Evolutionary conservation across 2,888 invertebrate species (phyloP), one percentile per base, ranked within the genome.

Genomic region (Campaea margaritaria): DNA sequence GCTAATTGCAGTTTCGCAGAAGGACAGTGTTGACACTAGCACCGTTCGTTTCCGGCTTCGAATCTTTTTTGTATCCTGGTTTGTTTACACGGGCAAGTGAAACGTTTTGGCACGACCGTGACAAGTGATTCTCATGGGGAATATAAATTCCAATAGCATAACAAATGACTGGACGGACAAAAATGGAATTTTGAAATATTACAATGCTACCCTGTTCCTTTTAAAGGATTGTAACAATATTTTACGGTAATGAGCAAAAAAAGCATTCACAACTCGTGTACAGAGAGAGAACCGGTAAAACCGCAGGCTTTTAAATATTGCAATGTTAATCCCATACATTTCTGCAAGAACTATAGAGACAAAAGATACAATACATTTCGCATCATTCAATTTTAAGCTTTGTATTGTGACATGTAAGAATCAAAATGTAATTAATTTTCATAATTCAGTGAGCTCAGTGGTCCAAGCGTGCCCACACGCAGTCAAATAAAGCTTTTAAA

Each of bases 1-100:
- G 72, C 81, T 81, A 83, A 85, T 84, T 81, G 80, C 75, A 74
- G 79, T 82, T 89, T 87, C 88, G 83, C 76, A 79, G 89, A 89
- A 90, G 87, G 87, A 69, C 67, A 60, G 60, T 86, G 81, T 90
- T 89, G 85, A 85, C 83, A 81, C 73, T 81, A 78, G 72, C 72
- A 73, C 64, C 70, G 70, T 65, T 67, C 66, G 81, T 87, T 86
- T 89, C 86, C 88, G 86, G 85, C 79, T 79, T 72, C 11, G 48
- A 62, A 65, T 60, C 68, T 64, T 73, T 82, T 86, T 85, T 81
- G 74, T 64, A 69, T 68, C 64, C 56, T 57, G 70, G 67, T 75
- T 70, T 83, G 78, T 83, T 85, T 80, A 68, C 74, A 76, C 71
- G 73, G 72, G 70, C 68, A 71, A 72, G 73, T 66, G 73, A 72